Base-by-base conservation (phyloP, 2,113 vertebrate genomes). In the Psilopsiagon aurifrons region DNA sequence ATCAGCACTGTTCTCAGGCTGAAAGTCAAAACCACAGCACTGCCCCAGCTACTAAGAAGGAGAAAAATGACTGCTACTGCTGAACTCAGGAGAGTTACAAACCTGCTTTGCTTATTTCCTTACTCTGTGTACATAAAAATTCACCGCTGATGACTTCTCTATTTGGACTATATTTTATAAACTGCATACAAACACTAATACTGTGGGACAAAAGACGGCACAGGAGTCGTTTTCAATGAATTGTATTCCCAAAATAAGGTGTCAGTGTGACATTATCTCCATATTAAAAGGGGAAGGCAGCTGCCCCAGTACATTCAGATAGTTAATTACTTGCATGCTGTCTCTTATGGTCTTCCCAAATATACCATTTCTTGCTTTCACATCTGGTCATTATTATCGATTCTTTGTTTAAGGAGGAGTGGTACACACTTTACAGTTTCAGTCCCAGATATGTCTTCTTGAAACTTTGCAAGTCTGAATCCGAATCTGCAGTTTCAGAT, bases 181-280 rank as follows among this genome's bases (percentile, higher is more conserved):
- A 16, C 8, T 64, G 43, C 31, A 28, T 41, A 25, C 5, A 75
- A 75, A 35, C 13, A 51, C 9, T 64, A 12, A 31, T 39, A 27
- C 9, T 25, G 39, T 33, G 25, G 12, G 31, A 73, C 20, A 31
- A 66, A 73, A 66, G 29, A 46, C 27, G 66, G 29, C 31, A 54
- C 4, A 31, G 20, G 23, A 80, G 70, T 49, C 29, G n/a, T 59
- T 52, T 22, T 31, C 44, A n/a, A 43, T 81, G 43, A 41, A 17
- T 18, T 49, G 3, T 17, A 49, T 27, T 81, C 12, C 25, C 20
- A 28, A 57, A 44, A 29, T n/a, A 54, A 82, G 12, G 57, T 20
- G 8, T 49, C 47, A 0, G 0, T 2, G 1, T 76, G 33, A 64
- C 35, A 70, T 57, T 55, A 43, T 33, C 47, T 49, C 49, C 14